Conservation (phyloP, 2,113 vertebrate genomes). For the Calyptommatus sinebrachiatus region DNA sequence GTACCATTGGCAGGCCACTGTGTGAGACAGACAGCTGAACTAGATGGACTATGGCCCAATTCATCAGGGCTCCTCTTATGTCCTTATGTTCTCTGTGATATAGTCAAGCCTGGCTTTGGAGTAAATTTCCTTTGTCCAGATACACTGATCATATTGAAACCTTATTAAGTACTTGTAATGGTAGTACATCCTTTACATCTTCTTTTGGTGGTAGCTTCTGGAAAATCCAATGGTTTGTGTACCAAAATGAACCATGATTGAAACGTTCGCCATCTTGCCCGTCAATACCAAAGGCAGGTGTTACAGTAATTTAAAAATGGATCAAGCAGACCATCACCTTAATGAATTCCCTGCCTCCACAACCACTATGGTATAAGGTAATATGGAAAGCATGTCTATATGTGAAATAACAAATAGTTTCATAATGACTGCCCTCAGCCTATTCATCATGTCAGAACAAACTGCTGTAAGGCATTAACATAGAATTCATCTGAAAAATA, state of each 20-base stretch:
- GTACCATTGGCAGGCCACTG: no score
- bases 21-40: no score
- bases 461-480: constrained; percentile 45
- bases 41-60: no score
- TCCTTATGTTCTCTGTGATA: constrained; percentile 46
- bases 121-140: constrained; percentile 60
- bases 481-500: constrained; percentile 27
- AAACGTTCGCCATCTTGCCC: constrained; percentile 52
- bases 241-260: constrained; percentile 48
- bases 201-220: constrained; percentile 52
- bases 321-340: constrained; percentile 40
- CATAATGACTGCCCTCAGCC: constrained; percentile 45
- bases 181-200: constrained; percentile 61
- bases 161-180: constrained; percentile 50
- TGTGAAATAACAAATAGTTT: constrained; percentile 61
- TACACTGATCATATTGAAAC: constrained; percentile 64
- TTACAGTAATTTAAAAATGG: constrained; percentile 60
- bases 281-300: constrained; percentile 34
- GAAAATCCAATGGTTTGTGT: constrained; percentile 50
- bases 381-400: constrained; percentile 52
- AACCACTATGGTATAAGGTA: constrained; percentile 38
- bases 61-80: no score
- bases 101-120: constrained; percentile 59
- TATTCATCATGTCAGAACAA: constrained; percentile 57
- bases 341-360: constrained; percentile 48